Base-by-base conservation (phyloP, 92 coral and sea anemone species). In the Siderastrea radians region DNA sequence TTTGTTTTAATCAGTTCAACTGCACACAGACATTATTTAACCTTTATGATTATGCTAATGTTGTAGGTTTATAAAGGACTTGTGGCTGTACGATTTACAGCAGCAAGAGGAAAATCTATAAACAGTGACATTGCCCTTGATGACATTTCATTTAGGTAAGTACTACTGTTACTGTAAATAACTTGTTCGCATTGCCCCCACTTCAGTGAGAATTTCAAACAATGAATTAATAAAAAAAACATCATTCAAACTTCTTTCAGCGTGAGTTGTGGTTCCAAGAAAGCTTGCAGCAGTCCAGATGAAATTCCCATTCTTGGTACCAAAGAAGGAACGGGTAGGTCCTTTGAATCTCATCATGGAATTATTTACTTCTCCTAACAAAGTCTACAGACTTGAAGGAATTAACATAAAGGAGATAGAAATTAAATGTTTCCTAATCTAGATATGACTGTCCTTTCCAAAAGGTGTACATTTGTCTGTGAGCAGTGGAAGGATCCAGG, bases 41-140 rank as follows among this genome's bases (percentile, higher is more conserved):
- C 38, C 38, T 26, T 26, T 26, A 26, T 26, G 38, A 0, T 44
- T 8, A 68, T 43, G 7, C 47, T 14, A 0, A n/a, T 51, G 0
- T 72, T 53, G 10, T 17, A 89, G 92, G 68, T 43, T 19, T 74
- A 89, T 16, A 26, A 68, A 45, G 92, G 92, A 46, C 79, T 89
- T 47, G 67, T 89, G 15, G 92, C 92, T 44, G 72, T 89, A 14
- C 68, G 74, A 75, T 67, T 89, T 68, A 84, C 74, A 1, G 92
- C 92, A 66, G 78, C 81, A 26, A 68, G 46, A 77, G 92, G 92
- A 62, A n/a, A n/a, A n/a, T n/a, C n/a, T n/a, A n/a, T n/a, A n/a
- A 4, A 49, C n/a, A 77, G 92, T 84, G 92, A 89, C 43, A 57
- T 89, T 52, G 92, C 89, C 43, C 49, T 89, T 14, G 92, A 89